Evolutionary conservation across 2,113 vertebrate species (phyloP).

Genomic region (Laterallus jamaicensis): DNA sequence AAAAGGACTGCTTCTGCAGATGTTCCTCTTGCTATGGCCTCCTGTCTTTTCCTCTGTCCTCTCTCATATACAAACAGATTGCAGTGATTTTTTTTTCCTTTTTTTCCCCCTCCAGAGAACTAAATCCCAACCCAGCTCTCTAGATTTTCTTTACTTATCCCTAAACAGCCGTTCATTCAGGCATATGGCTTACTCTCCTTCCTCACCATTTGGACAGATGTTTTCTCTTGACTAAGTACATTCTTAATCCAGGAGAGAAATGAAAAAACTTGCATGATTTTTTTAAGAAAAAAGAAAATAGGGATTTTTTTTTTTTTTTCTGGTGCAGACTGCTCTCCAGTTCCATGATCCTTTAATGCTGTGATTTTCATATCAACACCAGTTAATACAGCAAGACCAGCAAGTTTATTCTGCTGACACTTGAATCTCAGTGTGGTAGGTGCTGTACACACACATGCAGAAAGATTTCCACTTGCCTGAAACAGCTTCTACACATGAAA

Average conservation of each 20-base stretch:
- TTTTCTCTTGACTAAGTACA: neutral
- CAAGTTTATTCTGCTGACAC: neutral
- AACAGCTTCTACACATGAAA: neutral
- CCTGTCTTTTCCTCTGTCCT: neutral
- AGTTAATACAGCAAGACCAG: neutral
- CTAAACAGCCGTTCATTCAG: neutral
- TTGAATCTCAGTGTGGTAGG: neutral
- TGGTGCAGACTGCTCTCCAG: neutral
- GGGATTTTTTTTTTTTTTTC: fast-evolving
- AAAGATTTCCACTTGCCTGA: neutral
- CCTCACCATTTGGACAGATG: slow-evolving; percentile 23
- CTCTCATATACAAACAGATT: neutral
- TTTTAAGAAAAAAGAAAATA: neutral
- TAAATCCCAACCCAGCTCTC: neutral
- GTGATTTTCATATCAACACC: neutral
- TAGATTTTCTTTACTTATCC: neutral
- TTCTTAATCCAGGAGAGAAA: neutral
- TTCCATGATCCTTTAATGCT: neutral
- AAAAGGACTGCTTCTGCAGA: neutral
- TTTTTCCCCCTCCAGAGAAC: neutral
- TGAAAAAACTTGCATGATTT: neutral
- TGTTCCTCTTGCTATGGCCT: neutral
- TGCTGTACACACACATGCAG: neutral
- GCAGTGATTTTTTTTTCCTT: neutral
- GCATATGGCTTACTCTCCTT: slow-evolving; percentile 1